Evolutionary conservation across 2,888 invertebrate genomes (phyloP), one percentile per base, ranked within the genome.

Genomic region (Anodontia alba): DNA sequence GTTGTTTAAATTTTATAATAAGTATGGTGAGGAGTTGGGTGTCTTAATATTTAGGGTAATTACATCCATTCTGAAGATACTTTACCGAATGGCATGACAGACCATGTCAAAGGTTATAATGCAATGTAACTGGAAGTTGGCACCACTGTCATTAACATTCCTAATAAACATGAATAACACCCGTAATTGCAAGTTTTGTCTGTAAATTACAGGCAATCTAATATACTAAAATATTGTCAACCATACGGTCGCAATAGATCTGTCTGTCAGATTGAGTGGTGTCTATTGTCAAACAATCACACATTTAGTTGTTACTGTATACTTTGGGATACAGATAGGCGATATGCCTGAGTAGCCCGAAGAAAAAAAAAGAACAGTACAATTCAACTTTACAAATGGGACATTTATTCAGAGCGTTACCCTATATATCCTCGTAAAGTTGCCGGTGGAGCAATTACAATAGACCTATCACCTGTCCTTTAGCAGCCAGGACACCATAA

Each of bases 291-390:
- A 33, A 20, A 33, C 33, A 57, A 62, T 62, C 31, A 31, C 62
- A 62, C 31, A 31, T 62, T 62, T 33, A 33, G 10, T 62, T 31
- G 62, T 23, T 62, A 62, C 62, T 62, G 62, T 62, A 62, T 62
- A 33, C 33, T 62, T 62, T 17, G 12, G 12, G 62, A 33, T 62
- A 62, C 8, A 62, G 62, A 62, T 62, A 62, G 62, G 12, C 5
- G 62, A 62, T 62, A 31, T 20, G 29, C 62, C 17, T 62, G 33
- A 23, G 33, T 62, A 62, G 62, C 62, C 33, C 20, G 29, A 8
- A 62, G 62, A 20, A 62, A 62, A 62, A 62, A 20, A 3, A 62
- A 33, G 26, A 20, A 23, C 8, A 7, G 42, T 10, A 42, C 7
- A 10, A 15, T 46, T 46, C 46, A 20, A 46, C 46, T 46, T 46